phyloP scores from a whole-genome alignment of 2,113 vertebrate genomes.

The human (Homo sapiens) region GRCh38 chr18:60159001-60159500 shows the following conservation, averaged over 20 bases:
- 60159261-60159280: not conserved
- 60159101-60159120: not conserved
- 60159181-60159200: not conserved
- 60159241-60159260: not conserved
- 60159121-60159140: not conserved
- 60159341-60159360: not conserved
- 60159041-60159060: not conserved
- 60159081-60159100: not conserved
- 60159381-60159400: not conserved
- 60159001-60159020: not conserved
- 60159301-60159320: not conserved
- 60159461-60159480: not conserved
- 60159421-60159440: not conserved
- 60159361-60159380: not conserved
- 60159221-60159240: not conserved
- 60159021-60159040: accelerated
- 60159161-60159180: not conserved
- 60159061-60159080: not conserved
- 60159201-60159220: not conserved
- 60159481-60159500: not conserved
- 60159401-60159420: not conserved
- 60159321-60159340: not conserved
- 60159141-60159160: not conserved
- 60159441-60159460: not conserved
- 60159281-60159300: not conserved